phyloP scores from a whole-genome alignment of 1,140 invertebrate species.

The Conus betulinus region DNA sequence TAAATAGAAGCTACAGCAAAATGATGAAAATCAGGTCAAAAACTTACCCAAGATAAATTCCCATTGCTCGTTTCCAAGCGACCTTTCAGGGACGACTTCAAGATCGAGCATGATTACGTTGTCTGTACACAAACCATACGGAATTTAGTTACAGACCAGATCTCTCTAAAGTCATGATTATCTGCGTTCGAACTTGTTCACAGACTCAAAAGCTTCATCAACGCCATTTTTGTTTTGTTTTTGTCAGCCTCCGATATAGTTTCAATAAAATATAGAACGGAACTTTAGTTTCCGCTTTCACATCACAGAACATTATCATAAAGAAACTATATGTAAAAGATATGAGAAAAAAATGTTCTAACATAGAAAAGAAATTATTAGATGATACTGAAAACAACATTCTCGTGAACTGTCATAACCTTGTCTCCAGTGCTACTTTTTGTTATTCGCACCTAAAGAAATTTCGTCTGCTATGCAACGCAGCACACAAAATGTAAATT shows the following conservation, averaged over 20 bases:
- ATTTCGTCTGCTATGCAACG: constrained; percentile 20
- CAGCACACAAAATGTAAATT: background rate
- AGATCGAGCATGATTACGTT: constrained; percentile 88
- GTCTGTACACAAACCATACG: constrained; percentile 14
- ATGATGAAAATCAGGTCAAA: constrained; percentile 44
- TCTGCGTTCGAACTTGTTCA: constrained; percentile 27
- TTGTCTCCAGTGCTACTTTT: background rate
- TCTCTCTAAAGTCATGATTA: constrained; percentile 10
- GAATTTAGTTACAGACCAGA: constrained; percentile 1
- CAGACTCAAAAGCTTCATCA: constrained; percentile 29
- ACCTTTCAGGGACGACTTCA: constrained; percentile 95
- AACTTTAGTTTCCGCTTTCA: background rate
- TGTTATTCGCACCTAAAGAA: background rate
- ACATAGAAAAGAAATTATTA: background rate
- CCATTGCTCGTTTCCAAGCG: constrained; percentile 96
- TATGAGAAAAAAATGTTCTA: constrained; percentile 25
- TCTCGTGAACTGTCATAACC: background rate
- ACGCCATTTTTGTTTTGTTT: constrained; percentile 62
- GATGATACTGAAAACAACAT: no score
- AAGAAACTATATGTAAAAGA: background rate
- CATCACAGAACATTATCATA: background rate
- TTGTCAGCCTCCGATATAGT: constrained; percentile 4
- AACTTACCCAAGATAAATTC: constrained; percentile 95
- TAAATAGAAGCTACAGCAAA: constrained; percentile 37
- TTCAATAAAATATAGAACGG: background rate